A percentile compares a stretch with the other conserved stretches of the same genome.
Conservation (phyloP, 2,797 vertebrate species). For the Benthosema pterotum region DNA sequence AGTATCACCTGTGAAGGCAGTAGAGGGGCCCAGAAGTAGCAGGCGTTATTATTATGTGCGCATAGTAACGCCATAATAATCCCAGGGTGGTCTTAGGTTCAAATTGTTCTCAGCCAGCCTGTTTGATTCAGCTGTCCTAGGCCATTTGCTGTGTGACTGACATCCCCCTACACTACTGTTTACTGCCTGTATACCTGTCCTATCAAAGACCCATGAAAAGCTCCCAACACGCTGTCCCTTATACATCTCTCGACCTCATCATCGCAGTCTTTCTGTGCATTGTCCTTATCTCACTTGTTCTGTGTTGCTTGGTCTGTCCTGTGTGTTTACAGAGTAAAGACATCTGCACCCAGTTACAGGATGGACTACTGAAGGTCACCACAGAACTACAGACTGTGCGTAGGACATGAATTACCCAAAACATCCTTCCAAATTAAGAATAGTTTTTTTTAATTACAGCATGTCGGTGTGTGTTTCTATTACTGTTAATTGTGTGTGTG, state of each 20-base stretch:
- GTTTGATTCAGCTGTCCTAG: too few species aligned
- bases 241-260: slow-evolving; percentile 5
- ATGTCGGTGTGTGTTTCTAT: slow-evolving; percentile 17
- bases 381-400: slow-evolving; percentile 84
- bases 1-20: too few species aligned
- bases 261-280: background rate
- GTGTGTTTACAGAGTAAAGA: slow-evolving; percentile 84
- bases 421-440: background rate
- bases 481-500: slow-evolving; percentile 16
- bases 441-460: too few species aligned
- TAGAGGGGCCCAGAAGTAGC: too few species aligned
- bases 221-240: too few species aligned
- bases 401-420: slow-evolving; percentile 26
- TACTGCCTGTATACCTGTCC: too few species aligned
- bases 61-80: background rate
- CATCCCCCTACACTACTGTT: too few species aligned
- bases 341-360: slow-evolving; percentile 84
- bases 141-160: too few species aligned
- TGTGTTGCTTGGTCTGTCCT: slow-evolving; percentile 35
- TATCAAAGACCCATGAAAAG: too few species aligned
- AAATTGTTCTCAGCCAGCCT: too few species aligned
- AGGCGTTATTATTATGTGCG: too few species aligned
- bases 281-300: slow-evolving; percentile 8
- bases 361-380: slow-evolving; percentile 85
- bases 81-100: too few species aligned